Evolutionary conservation across 1,140 invertebrate species (phyloP), one percentile per base, ranked within the genome.

Genomic region (Neodiprion fabricii): DNA sequence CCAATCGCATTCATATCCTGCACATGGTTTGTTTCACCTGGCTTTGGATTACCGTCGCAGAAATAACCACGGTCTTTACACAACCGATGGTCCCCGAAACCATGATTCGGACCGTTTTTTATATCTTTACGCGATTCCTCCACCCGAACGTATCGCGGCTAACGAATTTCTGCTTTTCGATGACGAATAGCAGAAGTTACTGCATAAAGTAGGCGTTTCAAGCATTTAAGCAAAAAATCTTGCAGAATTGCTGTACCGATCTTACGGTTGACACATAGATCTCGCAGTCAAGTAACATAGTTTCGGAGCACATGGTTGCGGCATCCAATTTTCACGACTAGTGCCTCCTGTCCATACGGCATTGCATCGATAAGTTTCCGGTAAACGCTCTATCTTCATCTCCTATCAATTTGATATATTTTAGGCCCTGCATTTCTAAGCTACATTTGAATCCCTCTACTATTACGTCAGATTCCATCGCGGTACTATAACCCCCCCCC

Each of bases 341-440:
- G 49, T 53, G 72, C 71, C 9, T 78, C 74, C 7, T 73, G 28
- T 28, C 48, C 68, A 21, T 21, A 21, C 17, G 17, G 17, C 17
- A 21, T 21, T 21, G 17, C 17, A 21, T 21, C 17, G 17, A 70
- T 78, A 80, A 87, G 80, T 74, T 81, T 82, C 9, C 71, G 71
- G 75, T 81, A 82, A 0, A 87, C 83, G 67, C 80, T 84, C 80
- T 81, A 71, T 88, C 87, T 1, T 85, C 86, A 77, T 88, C 87
- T 21, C 76, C 83, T 77, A 88, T 83, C 2, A 88, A 40, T 21
- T 72, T 72, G 14, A 73, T 75, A 75, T 86, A 86, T 48, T 81
- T 80, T 12, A 88, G 1, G 21, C 79, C 76, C 78, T 88, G 75
- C 75, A 81, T 81, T 66, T 80, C 68, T 14, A 86, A 71, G 72